Evolutionary conservation across 2,888 invertebrate species (phyloP), one percentile per base, ranked within the genome.

Genomic region (Agrochola lota): DNA sequence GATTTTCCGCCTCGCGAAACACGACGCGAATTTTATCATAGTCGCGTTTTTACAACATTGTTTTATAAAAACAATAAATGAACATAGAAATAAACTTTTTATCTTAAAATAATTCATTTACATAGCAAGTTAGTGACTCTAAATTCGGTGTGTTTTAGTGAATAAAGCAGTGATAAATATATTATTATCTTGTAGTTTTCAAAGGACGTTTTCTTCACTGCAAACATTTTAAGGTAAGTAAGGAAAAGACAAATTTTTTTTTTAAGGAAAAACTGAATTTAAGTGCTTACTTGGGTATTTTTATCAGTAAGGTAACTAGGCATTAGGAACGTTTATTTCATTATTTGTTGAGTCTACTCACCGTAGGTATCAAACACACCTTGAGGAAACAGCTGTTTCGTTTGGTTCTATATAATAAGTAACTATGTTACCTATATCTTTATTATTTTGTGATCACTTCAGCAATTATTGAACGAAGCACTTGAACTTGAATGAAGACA

Each of bases 191-290:
- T 83, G 62, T 83, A 82, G 83, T 82, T 82, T 76, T 6, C 35
- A 74, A 85, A 89, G 87, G 87, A 88, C 82, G 55, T 77, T 86
- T 78, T 72, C 79, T 73, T 77, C 63, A 80, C 80, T 78, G 84
- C 81, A 83, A 78, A 83, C 70, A 85, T 78, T 88, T 87, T 80
- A 74, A 90, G 91, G 91, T 91, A 81, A 91, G 91, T 91, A 81
- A 91, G 90, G 86, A 83, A 81, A 85, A 70, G 64, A 62, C 0
- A 83, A 81, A 85, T n/a, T n/a, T n/a, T n/a, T n/a, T n/a, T n/a
- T n/a, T 2, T 43, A 11, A 91, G 91, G 86, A 83, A 81, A 85
- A 67, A 59, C 2, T 62, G n/a, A 68, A 40, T 52, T 4, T 52
- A 52, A 12, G 4, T 46, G 12, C 26, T 35, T 40, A 4, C n/a